Evolutionary conservation across 2,113 vertebrate species (phyloP), one percentile per base, ranked within the genome.

Genomic region (Apeltes quadracus): DNA sequence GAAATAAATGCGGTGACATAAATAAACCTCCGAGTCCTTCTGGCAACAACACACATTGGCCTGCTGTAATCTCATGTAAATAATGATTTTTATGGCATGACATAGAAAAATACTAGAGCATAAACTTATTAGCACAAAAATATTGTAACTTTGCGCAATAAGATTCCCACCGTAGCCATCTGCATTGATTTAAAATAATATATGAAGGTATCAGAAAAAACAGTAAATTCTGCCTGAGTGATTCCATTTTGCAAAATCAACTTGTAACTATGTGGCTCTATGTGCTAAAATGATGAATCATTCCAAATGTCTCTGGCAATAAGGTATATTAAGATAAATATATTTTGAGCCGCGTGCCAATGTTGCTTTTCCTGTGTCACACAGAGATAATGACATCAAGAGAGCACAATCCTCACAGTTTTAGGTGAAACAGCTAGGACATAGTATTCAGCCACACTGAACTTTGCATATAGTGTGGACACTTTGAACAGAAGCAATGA

Each of bases 271-370:
- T 56, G 4, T 63, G 25, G 1, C 53, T 38, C 50, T 55, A 41
- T 20, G 65, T 55, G 56, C 62, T 56, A 29, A 76, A 76, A 65
- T 79, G 7, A 69, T 51, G 51, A 16, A 13, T 55, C 62, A 54
- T 43, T 81, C 25, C 53, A 63, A 66, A 59, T 63, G 51, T 66
- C 57, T 20, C 41, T 53, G 36, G 23, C 61, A 81, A 70, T 81
- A 76, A 68, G 74, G 34, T 76, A 77, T 79, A 87, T 83, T 70
- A 78, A 81, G 84, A 85, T 72, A 63, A 88, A 82, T 78, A 82
- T 84, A 41, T 43, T 61, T 61, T 61, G 48, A 48, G 51, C 65
- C 64, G n/a, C 44, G 51, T 55, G 56, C 48, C 56, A 46, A 82
- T 53, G 70, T 82, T 56, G 62, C 27, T 84, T 84, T 74, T 44